Evolutionary conservation across 2,888 invertebrate species (phyloP).

Genomic region (Leistus spinibarbis): DNA sequence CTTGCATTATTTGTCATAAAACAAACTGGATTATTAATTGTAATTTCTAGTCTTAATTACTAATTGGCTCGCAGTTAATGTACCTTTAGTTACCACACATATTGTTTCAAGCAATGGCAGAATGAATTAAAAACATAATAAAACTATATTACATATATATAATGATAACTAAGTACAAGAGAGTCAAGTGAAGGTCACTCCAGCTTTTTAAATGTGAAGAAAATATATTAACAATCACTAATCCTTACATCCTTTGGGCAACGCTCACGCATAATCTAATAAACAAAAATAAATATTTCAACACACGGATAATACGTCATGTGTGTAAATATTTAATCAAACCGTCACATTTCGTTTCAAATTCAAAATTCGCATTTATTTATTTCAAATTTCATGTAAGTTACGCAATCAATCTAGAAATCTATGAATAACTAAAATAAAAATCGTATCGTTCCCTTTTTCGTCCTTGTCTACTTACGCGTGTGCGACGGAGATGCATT

Average conservation of each 20-base stretch:
- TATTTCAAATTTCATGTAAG: neutral
- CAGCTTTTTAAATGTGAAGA: no score
- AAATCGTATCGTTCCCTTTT: conserved; percentile 16
- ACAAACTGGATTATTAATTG: no score
- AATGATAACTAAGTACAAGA: no score
- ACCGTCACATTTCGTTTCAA: neutral
- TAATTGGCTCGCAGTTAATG: no score
- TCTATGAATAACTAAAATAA: conserved; percentile 2
- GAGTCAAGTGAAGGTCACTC: no score
- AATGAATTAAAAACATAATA: no score
- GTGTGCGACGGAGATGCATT: conserved; percentile 8
- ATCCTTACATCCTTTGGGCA: neutral
- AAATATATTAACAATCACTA: neutral
- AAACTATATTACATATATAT: no score
- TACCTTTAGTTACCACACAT: no score
- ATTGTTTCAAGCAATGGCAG: no score
- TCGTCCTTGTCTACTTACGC: neutral
- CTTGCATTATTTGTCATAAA: no score
- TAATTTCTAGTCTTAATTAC: no score
- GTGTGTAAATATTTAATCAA: conserved; percentile 13
- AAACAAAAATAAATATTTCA: conserved; percentile 15
- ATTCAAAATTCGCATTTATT: conserved; percentile 1
- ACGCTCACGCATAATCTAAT: neutral
- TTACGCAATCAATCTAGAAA: neutral
- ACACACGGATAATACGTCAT: conserved; percentile 9